Percentiles rank a stretch among this genome's conserved stretches.
Conservation (phyloP, 1,140 invertebrate genomes). For the Drosophila albomicans region DNA sequence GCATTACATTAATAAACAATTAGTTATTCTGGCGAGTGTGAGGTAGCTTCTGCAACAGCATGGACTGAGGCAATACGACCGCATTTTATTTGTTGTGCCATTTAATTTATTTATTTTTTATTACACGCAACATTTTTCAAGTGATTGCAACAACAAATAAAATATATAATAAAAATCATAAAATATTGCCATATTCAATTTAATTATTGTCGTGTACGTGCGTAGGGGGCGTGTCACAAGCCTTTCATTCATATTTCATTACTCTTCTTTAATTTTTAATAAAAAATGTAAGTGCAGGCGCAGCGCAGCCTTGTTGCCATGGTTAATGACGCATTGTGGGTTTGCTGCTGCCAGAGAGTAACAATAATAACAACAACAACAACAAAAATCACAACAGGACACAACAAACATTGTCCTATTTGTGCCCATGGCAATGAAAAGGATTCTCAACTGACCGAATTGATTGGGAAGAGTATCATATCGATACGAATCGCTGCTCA, state of each 20-base stretch:
- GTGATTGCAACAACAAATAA: constrained; percentile 30
- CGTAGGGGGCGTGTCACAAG: constrained; percentile 34
- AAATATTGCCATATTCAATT: constrained; percentile 71
- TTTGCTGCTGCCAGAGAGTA: neutral
- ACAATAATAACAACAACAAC: too few relatives aligned
- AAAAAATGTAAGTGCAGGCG: constrained; percentile 56
- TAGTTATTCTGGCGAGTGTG: constrained; percentile 11
- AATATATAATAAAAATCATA: constrained; percentile 33
- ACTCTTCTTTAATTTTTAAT: constrained; percentile 59
- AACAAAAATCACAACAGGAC: too few relatives aligned
- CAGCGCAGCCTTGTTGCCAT: constrained; percentile 36
- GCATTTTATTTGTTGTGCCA: constrained; percentile 71
- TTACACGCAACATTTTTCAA: constrained; percentile 28
- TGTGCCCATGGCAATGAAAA: constrained; percentile 27
- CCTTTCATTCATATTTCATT: constrained; percentile 68
- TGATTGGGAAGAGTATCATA: neutral
- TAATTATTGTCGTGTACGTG: constrained; percentile 60
- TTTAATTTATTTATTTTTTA: constrained; percentile 71
- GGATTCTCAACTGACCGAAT: neutral
- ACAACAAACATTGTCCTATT: neutral
- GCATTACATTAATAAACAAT: constrained; percentile 43
- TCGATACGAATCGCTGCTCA: constrained; percentile 8
- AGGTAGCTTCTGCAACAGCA: constrained; percentile 6
- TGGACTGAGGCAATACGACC: constrained; percentile 37
- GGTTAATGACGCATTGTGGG: constrained; percentile 48